Conservation (phyloP, 2,113 vertebrate species). For the Callochromis pleurospilus region DNA sequence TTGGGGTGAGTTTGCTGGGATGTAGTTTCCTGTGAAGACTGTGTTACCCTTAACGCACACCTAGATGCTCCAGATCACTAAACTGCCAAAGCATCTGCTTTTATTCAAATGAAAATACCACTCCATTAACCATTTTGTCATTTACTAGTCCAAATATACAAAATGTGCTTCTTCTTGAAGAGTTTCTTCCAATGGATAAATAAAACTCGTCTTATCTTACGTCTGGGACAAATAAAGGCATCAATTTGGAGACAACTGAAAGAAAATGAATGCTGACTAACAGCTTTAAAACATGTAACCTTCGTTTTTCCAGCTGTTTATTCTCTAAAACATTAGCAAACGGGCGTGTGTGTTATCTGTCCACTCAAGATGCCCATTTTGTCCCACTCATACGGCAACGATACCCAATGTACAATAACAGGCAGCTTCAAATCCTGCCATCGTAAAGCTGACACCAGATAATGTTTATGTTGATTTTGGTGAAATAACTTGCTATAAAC, state of each 20-base stretch:
- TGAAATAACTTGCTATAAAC: background rate
- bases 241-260: background rate
- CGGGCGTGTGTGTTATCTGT: background rate
- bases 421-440: background rate
- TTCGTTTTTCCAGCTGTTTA: accelerated
- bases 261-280: background rate
- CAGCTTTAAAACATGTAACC: background rate
- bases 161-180: background rate
- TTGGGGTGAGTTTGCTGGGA: background rate
- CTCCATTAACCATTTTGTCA: background rate
- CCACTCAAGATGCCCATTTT: background rate
- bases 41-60: background rate
- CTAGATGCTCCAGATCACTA: background rate
- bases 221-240: background rate
- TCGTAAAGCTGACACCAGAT: background rate
- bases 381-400: background rate
- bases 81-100: background rate
- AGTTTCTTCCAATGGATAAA: background rate
- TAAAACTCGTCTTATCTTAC: background rate
- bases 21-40: background rate
- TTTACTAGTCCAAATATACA: background rate
- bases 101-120: background rate
- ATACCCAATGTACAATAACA: background rate
- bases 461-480: background rate
- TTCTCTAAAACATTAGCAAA: background rate